Conservation (phyloP, 2,797 vertebrate genomes). For the Phataginus tetradactyla region DNA sequence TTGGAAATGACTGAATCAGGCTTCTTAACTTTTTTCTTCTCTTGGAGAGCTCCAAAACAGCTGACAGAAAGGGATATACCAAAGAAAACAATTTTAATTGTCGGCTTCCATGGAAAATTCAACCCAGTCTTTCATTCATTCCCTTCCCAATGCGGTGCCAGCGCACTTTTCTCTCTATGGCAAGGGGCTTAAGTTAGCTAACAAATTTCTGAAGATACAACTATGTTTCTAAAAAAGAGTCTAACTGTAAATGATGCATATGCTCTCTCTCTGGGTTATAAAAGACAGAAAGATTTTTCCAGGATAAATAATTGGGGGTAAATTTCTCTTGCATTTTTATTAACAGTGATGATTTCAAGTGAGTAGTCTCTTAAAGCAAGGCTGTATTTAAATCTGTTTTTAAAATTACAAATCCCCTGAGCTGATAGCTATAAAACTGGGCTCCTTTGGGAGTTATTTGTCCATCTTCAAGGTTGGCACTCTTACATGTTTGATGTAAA, state of each 20-base stretch:
- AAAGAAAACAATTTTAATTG: conserved; percentile 87
- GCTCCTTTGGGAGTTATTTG: conserved; percentile 82
- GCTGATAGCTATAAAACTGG: conserved; percentile 61
- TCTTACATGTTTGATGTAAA: conserved; percentile 84
- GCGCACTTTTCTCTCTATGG: conserved; percentile 73
- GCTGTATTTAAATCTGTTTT: conserved; percentile 47
- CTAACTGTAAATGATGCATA: conserved; percentile 6
- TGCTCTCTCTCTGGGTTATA: conserved; percentile 21
- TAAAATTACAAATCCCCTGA: conserved; percentile 67
- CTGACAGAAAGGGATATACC: conserved; percentile 83
- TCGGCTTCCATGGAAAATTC: conserved; percentile 86
- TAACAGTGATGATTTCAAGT: conserved; percentile 49
- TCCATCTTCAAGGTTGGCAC: conserved; percentile 77
- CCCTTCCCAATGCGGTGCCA: conserved; percentile 68
- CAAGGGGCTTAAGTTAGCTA: conserved; percentile 80
- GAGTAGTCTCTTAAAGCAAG: conserved; percentile 48
- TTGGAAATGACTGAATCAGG: conserved; percentile 80
- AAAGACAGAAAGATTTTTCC: conserved; percentile 45
- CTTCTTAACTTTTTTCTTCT: conserved; percentile 79
- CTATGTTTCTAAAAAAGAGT: conserved; percentile 68
- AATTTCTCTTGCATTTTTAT: conserved; percentile 61
- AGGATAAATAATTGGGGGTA: conserved; percentile 54
- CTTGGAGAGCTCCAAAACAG: conserved; percentile 76
- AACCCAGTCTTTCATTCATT: conserved; percentile 82
- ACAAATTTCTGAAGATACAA: conserved; percentile 74